Conservation (phyloP, 2,113 vertebrate genomes). For the Semicossyphus pulcher region DNA sequence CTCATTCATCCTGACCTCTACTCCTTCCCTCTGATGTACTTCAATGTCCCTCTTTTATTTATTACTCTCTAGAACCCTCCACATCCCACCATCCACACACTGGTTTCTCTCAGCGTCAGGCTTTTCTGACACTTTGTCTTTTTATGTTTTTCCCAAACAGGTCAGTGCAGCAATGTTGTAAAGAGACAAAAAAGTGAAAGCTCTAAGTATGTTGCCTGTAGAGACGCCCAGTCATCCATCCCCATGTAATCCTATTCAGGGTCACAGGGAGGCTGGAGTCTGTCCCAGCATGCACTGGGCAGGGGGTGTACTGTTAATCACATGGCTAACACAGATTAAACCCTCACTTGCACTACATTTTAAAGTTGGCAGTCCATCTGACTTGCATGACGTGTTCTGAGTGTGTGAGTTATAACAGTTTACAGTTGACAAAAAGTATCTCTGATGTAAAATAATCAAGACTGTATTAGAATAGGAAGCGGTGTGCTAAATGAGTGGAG, state of each 20-base stretch:
- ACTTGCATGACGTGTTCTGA: neutral
- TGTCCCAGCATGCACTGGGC: slow-evolving; percentile 46
- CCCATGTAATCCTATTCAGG: slow-evolving; percentile 68
- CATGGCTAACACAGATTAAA: slow-evolving; percentile 13
- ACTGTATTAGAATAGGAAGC: neutral
- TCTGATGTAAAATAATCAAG: neutral
- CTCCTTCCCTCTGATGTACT: slow-evolving; percentile 61
- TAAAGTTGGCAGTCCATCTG: neutral
- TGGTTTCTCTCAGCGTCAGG: slow-evolving; percentile 4
- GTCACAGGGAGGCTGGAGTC: slow-evolving; percentile 39
- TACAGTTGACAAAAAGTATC: too few relatives aligned
- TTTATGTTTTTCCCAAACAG: slow-evolving; percentile 13
- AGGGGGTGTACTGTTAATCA: slow-evolving; percentile 41
- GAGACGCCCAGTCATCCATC: slow-evolving; percentile 55
- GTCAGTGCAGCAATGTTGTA: slow-evolving; percentile 22
- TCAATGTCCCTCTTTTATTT: slow-evolving; percentile 61
- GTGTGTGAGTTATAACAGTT: too few relatives aligned
- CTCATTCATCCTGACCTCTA: slow-evolving; percentile 65
- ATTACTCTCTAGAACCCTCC: slow-evolving; percentile 39
- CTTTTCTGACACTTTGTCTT: slow-evolving; percentile 18
- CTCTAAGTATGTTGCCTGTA: slow-evolving; percentile 44
- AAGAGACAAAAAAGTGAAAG: slow-evolving; percentile 37
- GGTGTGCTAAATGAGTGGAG: neutral
- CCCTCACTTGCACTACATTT: neutral
- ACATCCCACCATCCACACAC: slow-evolving; percentile 45